These are phyloP conservation scores for Argya squamiceps DNA, from an alignment of 2,797 vertebrate genomes.

Conservation along the genomic window DNA sequence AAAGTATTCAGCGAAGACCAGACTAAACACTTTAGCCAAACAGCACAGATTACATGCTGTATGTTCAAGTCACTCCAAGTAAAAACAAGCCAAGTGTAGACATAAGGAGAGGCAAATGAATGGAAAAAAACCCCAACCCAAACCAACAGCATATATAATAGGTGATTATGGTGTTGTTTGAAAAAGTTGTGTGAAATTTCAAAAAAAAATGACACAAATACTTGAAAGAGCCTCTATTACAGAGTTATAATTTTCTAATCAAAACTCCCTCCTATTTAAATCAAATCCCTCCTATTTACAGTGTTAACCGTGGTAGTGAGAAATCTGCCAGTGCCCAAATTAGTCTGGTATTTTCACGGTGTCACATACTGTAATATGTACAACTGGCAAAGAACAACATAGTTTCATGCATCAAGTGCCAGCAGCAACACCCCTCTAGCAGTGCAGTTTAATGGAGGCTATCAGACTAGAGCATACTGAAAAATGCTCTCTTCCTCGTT, in stretches of 20 bases:
- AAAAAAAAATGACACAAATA: neutral
- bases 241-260: neutral
- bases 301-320: neutral
- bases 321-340: constrained; percentile 46
- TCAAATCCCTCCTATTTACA: constrained; percentile 16
- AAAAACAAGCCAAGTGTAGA: constrained; percentile 2
- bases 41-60: constrained; percentile 25
- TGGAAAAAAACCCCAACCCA: neutral
- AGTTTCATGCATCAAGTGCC: neutral
- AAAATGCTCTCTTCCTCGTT: constrained; percentile 37
- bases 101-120: neutral
- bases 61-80: constrained; percentile 15
- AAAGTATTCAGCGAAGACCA: neutral
- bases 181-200: neutral
- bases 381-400: constrained; percentile 40
- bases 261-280: constrained; percentile 19
- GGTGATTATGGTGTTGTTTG: neutral
- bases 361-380: constrained; percentile 49
- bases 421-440: constrained; percentile 1
- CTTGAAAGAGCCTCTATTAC: neutral
- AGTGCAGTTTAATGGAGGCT: neutral
- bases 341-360: constrained; percentile 49
- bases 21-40: constrained; percentile 12
- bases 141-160: neutral
- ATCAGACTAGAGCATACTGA: neutral